phyloP scores from a whole-genome alignment of 2,113 vertebrate species.

The Brachypodius melanocephalos region DNA sequence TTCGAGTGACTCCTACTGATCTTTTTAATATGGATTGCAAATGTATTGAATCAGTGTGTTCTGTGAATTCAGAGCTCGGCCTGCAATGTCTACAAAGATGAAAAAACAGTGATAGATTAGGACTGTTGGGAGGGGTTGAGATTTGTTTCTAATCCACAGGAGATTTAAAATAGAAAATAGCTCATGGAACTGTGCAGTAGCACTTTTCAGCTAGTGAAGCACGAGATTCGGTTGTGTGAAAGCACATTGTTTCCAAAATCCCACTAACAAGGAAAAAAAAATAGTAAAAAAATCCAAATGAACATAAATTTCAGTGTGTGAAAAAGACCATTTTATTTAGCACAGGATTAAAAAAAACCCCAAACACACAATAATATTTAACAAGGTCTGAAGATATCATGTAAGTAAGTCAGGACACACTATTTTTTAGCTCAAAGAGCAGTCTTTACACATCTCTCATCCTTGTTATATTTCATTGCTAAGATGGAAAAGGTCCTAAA shows the following conservation, averaged over 20 bases:
- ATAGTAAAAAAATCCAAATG: neutral
- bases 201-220: neutral
- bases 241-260: neutral
- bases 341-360: neutral
- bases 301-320: neutral
- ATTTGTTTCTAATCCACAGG: neutral
- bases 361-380: neutral
- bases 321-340: neutral
- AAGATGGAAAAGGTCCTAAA: neutral
- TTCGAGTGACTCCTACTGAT: neutral
- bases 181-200: neutral
- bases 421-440: neutral
- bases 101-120: neutral
- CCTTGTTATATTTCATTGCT: neutral
- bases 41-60: neutral
- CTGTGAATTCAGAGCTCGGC: neutral
- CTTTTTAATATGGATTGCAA: neutral
- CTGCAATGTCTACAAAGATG: neutral
- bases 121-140: neutral
- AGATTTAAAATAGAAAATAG: neutral
- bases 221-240: neutral
- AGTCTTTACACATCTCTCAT: neutral
- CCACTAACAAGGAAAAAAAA: fast-evolving
- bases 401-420: neutral
- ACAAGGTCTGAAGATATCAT: neutral